phyloP scores from a whole-genome alignment of 2,888 invertebrate species.

The Villa cingulata region DNA sequence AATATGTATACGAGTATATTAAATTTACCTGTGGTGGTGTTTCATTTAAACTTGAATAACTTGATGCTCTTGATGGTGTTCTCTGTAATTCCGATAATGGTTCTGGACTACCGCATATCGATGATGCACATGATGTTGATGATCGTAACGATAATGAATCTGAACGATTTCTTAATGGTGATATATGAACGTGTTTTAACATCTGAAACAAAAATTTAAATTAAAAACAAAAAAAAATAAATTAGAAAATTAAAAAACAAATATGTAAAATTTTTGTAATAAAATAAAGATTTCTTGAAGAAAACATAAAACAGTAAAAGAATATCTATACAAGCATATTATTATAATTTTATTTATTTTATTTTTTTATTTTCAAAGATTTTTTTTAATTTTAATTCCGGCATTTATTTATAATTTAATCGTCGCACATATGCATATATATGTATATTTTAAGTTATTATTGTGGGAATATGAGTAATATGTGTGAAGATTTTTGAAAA shows the following conservation, averaged over 20 bases:
- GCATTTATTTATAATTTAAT: no score
- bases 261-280: no score
- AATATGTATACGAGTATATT: no score
- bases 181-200: constrained; percentile 86
- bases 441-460: no score
- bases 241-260: no score
- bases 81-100: constrained; percentile 41
- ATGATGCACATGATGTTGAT: constrained; percentile 55
- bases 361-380: neutral
- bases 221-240: neutral
- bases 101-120: constrained; percentile 49
- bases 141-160: constrained; percentile 68
- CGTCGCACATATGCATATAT: no score
- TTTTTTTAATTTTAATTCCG: no score
- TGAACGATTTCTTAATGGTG: constrained; percentile 69
- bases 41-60: constrained; percentile 48
- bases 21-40: constrained; percentile 39
- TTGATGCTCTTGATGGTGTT: constrained; percentile 56
- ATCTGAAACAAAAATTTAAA: constrained; percentile 38
- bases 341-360: neutral
- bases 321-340: neutral
- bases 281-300: no score
- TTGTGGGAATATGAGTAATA: no score
- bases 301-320: no score
- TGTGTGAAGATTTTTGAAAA: no score